A percentile compares a stretch with the other conserved stretches of the same genome.
These are phyloP conservation scores for Plebejus anna DNA, from an alignment of 2,888 invertebrate species.

Conservation along the genomic window DNA sequence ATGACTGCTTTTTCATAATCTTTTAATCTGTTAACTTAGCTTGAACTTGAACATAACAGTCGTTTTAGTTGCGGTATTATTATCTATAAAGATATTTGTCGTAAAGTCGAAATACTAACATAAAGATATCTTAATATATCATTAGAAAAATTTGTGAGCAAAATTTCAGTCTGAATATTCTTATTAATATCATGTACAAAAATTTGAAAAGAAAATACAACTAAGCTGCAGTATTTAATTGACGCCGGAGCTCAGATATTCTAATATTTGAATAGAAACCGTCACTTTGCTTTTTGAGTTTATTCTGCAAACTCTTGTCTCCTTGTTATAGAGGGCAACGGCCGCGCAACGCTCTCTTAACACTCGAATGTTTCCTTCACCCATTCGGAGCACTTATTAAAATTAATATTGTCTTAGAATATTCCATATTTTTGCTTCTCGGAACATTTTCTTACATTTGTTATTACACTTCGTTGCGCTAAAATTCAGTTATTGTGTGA, in stretches of 20 bases:
- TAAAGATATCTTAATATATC: not conserved
- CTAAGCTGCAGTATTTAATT: not conserved
- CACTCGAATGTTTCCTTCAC: constrained; percentile 8
- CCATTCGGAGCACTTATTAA: constrained; percentile 11
- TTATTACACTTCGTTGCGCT: not conserved
- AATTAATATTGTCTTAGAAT: constrained; percentile 9
- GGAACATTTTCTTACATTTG: not conserved
- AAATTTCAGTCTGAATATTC: not conserved
- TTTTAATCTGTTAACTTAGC: too few species aligned
- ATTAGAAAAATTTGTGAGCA: not conserved
- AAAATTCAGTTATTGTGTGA: not conserved
- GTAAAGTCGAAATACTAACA: too few species aligned
- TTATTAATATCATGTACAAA: not conserved
- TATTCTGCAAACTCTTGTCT: not conserved
- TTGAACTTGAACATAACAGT: too few species aligned
- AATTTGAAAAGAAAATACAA: not conserved
- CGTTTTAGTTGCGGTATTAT: too few species aligned
- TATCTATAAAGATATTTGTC: too few species aligned
- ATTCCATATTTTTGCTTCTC: not conserved
- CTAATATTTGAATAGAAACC: constrained; percentile 7
- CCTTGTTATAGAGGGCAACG: not conserved
- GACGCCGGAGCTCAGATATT: not conserved
- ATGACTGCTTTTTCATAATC: not conserved
- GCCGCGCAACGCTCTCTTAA: not conserved
- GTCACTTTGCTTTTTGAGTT: constrained; percentile 5